phyloP scores from a whole-genome alignment of 2,888 invertebrate species.

The Chymomyza caudatula region DNA sequence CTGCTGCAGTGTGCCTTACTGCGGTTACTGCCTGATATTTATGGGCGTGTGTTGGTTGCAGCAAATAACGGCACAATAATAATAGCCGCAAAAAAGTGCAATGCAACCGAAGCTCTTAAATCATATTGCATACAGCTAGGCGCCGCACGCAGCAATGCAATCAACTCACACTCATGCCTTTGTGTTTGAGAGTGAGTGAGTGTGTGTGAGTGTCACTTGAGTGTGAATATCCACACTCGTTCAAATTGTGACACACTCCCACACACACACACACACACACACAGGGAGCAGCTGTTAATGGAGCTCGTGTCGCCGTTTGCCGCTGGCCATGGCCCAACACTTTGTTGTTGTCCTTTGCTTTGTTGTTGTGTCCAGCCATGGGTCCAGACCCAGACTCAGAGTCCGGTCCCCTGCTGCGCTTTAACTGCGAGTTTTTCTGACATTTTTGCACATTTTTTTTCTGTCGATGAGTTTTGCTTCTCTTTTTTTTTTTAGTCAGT shows the following conservation, averaged over 20 bases:
- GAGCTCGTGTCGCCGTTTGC: constrained; percentile 62
- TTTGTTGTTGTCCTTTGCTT: constrained; percentile 38
- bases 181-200: neutral
- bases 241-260: constrained; percentile 39
- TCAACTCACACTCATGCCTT: constrained; percentile 20
- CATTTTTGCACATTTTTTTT: constrained; percentile 66
- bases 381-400: neutral
- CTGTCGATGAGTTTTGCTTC: constrained; percentile 14
- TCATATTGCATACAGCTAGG: constrained; percentile 69
- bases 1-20: constrained; percentile 4
- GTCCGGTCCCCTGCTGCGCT: constrained; percentile 66
- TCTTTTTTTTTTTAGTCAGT: constrained; percentile 45
- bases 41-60: constrained; percentile 40
- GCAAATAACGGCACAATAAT: constrained; percentile 32
- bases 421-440: constrained; percentile 72
- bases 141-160: constrained; percentile 50
- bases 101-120: constrained; percentile 56
- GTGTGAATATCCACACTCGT: constrained; percentile 68
- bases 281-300: constrained; percentile 47
- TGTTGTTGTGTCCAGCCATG: neutral
- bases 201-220: constrained; percentile 47
- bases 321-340: constrained; percentile 59
- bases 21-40: constrained; percentile 34
- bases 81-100: constrained; percentile 57
- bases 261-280: constrained; percentile 16